These are phyloP conservation scores for Diloba caeruleocephala DNA, from an alignment of 2,888 invertebrate species.

Conservation along the genomic window DNA sequence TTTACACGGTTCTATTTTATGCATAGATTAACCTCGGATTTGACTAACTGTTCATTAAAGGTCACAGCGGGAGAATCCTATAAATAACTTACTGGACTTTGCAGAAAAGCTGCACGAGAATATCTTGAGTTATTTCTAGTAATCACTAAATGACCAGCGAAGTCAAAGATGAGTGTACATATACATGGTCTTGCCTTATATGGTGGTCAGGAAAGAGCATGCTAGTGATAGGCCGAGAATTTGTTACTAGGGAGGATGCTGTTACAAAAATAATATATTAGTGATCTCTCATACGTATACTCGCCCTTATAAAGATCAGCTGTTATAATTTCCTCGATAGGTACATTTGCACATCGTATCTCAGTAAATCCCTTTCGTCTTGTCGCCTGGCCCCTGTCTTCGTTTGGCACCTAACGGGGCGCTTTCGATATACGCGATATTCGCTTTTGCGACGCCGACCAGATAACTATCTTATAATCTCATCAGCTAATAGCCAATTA, in stretches of 20 bases:
- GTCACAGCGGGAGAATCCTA: no score
- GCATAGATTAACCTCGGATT: slow-evolving; percentile 26
- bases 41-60: slow-evolving; percentile 29
- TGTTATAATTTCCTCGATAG: slow-evolving; percentile 34
- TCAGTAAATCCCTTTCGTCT: slow-evolving; percentile 47
- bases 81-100: no score
- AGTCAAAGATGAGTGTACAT: no score
- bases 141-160: no score
- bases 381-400: slow-evolving; percentile 62
- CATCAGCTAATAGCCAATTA: slow-evolving; percentile 80
- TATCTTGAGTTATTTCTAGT: no score
- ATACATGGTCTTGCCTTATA: no score
- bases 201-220: no score
- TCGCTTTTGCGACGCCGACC: slow-evolving; percentile 73
- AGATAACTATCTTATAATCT: slow-evolving; percentile 73
- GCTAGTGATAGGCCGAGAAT: no score
- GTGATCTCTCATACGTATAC: slow-evolving; percentile 30
- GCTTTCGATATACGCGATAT: slow-evolving; percentile 61
- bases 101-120: no score
- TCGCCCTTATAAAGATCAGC: slow-evolving; percentile 20
- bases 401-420: slow-evolving; percentile 69
- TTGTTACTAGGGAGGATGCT: no score
- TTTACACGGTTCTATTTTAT: slow-evolving; percentile 32
- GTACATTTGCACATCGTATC: slow-evolving; percentile 49
- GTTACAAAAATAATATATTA: slow-evolving; percentile 1